Conservation (phyloP, 2,113 vertebrate species). For the Ploceus nigricollis region DNA sequence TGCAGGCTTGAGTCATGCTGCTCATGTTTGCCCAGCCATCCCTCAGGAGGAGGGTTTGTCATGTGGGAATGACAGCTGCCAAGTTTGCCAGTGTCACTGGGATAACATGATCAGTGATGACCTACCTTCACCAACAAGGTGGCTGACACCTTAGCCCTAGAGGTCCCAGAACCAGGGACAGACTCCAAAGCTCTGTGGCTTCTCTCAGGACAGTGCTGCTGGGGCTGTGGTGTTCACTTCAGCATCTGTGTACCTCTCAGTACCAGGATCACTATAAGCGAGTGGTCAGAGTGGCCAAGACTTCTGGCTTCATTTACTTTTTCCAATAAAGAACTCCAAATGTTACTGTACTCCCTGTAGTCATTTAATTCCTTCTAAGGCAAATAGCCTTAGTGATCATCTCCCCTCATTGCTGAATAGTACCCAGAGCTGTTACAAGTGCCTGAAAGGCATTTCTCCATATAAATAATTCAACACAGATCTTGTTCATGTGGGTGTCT, state of each 20-base stretch:
- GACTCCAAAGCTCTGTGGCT: background rate
- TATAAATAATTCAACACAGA: slow-evolving; percentile 25
- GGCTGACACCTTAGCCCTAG: background rate
- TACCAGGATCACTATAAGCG: background rate
- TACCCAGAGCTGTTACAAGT: background rate
- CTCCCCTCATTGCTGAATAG: background rate
- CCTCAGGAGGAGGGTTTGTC: background rate
- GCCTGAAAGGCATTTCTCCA: background rate
- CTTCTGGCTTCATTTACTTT: background rate
- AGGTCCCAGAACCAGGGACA: background rate
- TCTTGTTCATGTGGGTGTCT: background rate
- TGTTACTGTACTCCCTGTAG: background rate
- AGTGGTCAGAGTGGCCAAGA: background rate
- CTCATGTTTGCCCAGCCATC: background rate
- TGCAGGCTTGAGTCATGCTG: background rate
- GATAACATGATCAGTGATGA: background rate
- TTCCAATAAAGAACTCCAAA: background rate
- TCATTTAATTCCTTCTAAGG: slow-evolving; percentile 13
- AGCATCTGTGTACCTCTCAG: background rate
- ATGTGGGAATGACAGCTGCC: background rate
- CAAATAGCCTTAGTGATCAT: background rate
- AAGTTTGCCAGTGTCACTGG: background rate
- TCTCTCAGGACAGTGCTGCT: background rate
- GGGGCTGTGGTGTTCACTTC: background rate
- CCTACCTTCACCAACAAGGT: background rate